phyloP scores from a whole-genome alignment of 1,140 invertebrate species.

The Danaus melanippus region DNA sequence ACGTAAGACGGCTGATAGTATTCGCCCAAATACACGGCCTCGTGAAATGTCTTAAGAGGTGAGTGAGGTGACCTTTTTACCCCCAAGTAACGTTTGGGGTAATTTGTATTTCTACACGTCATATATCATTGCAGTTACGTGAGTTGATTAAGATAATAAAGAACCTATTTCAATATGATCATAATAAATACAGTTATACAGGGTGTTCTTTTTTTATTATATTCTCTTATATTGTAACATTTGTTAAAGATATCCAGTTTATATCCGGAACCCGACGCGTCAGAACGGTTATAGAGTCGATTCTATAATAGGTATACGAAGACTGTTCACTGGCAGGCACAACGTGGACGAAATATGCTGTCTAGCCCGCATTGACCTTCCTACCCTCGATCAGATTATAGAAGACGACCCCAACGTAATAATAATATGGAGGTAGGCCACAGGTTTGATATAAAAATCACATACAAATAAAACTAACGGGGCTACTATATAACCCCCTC shows the following conservation, averaged over 20 bases:
- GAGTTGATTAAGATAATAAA: no score
- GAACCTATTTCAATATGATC: no score
- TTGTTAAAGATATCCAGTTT: slow-evolving; percentile 74
- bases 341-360: slow-evolving; percentile 94
- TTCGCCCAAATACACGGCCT: slow-evolving; percentile 91
- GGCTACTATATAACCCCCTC: no score
- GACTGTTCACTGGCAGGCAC: slow-evolving; percentile 84
- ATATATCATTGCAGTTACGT: no score
- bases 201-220: no score
- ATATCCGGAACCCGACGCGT: slow-evolving; percentile 53
- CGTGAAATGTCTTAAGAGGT: slow-evolving; percentile 87
- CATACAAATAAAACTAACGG: no score
- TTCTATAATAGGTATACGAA: slow-evolving; percentile 70
- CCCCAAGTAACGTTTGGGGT: no score
- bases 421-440: slow-evolving; percentile 84
- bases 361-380: slow-evolving; percentile 82
- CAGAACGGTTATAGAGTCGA: slow-evolving; percentile 40
- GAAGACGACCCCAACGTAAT: slow-evolving; percentile 89
- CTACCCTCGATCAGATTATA: slow-evolving; percentile 88
- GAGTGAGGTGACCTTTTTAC: not conserved
- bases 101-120: no score
- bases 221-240: no score
- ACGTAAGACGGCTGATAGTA: slow-evolving; percentile 90
- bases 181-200: no score
- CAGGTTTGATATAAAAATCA: no score